Percentiles rank a stretch among this genome's conserved stretches.
Conservation (phyloP, 2,113 vertebrate genomes). For the Echinops telfairi region DNA sequence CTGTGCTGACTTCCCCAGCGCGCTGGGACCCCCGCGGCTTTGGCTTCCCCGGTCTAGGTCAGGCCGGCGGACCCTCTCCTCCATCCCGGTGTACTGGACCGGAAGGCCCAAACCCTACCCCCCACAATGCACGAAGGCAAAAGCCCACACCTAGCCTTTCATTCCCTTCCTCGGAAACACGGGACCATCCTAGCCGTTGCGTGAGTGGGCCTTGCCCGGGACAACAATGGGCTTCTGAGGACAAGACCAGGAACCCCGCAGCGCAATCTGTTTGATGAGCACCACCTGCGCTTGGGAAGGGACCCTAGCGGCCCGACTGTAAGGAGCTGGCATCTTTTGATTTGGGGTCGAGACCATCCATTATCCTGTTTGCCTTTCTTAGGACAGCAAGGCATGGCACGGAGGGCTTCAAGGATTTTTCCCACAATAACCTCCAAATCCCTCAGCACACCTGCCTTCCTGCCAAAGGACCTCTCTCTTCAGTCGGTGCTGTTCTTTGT, state of each 20-base stretch:
- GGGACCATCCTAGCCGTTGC: slow-evolving; percentile 35
- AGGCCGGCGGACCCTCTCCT: slow-evolving; percentile 12
- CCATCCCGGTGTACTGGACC: slow-evolving; percentile 62
- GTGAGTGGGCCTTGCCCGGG: slow-evolving; percentile 60
- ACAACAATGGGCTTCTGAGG: slow-evolving; percentile 73
- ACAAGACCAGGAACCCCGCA: slow-evolving; percentile 71
- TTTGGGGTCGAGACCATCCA: slow-evolving; percentile 65
- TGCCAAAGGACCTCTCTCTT: slow-evolving; percentile 73
- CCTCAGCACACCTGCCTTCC: slow-evolving; percentile 81
- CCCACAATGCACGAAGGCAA: not conserved
- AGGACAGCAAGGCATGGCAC: slow-evolving; percentile 63
- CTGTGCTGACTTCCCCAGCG: slow-evolving; percentile 72
- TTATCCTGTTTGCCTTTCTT: slow-evolving; percentile 82
- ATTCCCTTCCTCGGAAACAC: slow-evolving; percentile 67
- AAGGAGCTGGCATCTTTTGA: slow-evolving; percentile 75
- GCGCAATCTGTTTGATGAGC: slow-evolving; percentile 78
- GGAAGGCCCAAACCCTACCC: not conserved
- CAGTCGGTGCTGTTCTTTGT: slow-evolving; percentile 68
- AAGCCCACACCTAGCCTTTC: slow-evolving; percentile 57
- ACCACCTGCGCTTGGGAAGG: slow-evolving; percentile 71
- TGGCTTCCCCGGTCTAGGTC: slow-evolving; percentile 6
- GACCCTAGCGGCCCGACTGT: slow-evolving; percentile 74
- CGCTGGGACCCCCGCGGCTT: slow-evolving; percentile 8
- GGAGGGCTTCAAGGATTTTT: slow-evolving; percentile 73
- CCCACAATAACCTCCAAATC: slow-evolving; percentile 83